Conservation (phyloP, 2,888 invertebrate genomes). For the Troilus luridus region DNA sequence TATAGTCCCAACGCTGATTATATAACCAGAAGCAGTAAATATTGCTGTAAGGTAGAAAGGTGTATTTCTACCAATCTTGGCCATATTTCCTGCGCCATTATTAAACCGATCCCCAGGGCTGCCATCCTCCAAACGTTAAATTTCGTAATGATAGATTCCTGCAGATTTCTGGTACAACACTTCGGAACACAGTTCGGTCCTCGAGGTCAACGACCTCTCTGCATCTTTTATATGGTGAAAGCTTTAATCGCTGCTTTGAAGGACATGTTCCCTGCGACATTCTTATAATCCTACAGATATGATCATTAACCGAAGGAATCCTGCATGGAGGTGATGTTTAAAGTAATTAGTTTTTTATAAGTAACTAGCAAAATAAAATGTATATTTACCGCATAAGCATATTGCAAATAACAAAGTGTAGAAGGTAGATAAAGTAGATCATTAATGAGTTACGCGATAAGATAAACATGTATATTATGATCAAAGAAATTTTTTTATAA, state of each 20-base stretch:
- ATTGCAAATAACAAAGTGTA: neutral
- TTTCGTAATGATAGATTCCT: conserved; percentile 15
- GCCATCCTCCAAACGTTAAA: neutral
- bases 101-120: neutral
- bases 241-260: conserved; percentile 15
- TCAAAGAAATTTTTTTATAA: neutral
- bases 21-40: neutral
- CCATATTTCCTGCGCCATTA: neutral
- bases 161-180: conserved; percentile 45
- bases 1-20: neutral
- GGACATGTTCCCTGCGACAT: neutral
- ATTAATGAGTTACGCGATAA: neutral
- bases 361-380: neutral
- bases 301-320: neutral
- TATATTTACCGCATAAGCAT: neutral
- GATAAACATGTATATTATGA: neutral
- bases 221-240: conserved; percentile 7
- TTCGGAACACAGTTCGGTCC: neutral
- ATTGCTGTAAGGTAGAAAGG: neutral
- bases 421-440: neutral
- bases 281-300: neutral
- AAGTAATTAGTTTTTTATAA: neutral
- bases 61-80: conserved; percentile 2
- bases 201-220: neutral
- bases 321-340: neutral